Evolutionary conservation across 1,140 invertebrate genomes (phyloP).

Genomic region (Meloidogyne exigua): DNA sequence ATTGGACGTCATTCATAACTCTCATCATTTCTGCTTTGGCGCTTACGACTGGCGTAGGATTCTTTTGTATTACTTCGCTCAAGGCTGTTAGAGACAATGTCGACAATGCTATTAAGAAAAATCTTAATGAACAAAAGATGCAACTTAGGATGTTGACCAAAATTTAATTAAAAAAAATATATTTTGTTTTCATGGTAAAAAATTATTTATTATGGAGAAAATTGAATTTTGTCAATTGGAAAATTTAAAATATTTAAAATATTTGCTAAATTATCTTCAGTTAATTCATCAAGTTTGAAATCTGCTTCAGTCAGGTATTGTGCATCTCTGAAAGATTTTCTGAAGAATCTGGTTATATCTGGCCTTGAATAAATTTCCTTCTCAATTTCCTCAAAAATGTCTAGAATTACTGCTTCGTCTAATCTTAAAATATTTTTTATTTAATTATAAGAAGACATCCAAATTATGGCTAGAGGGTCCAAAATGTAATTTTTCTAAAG

Average conservation of each 20-base stretch:
- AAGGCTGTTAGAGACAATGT: too few relatives aligned
- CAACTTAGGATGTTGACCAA: too few relatives aligned
- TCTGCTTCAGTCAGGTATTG: slow-evolving; percentile 18
- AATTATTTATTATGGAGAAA: not conserved
- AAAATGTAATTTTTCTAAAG: not conserved
- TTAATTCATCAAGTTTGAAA: slow-evolving; percentile 23
- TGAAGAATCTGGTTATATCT: slow-evolving; percentile 26
- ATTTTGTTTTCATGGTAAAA: too few relatives aligned
- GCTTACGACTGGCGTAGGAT: too few relatives aligned
- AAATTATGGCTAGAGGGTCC: too few relatives aligned
- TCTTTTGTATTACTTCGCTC: too few relatives aligned
- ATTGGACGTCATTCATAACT: too few relatives aligned
- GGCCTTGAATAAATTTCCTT: slow-evolving; percentile 15
- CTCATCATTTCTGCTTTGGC: too few relatives aligned
- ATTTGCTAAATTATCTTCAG: slow-evolving; percentile 11
- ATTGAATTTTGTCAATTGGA: slow-evolving; percentile 3
- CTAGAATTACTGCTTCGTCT: slow-evolving; percentile 28
- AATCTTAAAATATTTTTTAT: slow-evolving; percentile 24
- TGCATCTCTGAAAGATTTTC: slow-evolving; percentile 21
- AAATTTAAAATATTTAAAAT: slow-evolving; percentile 16
- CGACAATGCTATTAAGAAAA: too few relatives aligned
- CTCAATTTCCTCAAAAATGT: slow-evolving; percentile 38
- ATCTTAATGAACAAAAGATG: too few relatives aligned
- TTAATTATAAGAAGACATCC: too few relatives aligned
- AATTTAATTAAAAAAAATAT: too few relatives aligned